Evolutionary conservation across 2,113 vertebrate species (phyloP).

Genomic region (Heliornis fulica): DNA sequence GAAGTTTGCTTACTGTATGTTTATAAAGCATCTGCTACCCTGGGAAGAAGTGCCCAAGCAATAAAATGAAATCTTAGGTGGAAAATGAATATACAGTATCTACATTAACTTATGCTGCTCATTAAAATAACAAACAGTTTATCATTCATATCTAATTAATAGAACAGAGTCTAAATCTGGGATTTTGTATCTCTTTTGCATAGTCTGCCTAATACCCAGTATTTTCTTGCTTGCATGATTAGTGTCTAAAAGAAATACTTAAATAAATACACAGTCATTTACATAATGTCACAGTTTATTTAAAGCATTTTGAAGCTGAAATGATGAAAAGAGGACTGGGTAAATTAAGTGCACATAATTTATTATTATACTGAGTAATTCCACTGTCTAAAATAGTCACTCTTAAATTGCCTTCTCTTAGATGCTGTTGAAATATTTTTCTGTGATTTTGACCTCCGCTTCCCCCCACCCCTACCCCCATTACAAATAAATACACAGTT

Average conservation of each 20-base stretch:
- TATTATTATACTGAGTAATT: slow-evolving; percentile 30
- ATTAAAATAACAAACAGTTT: slow-evolving; percentile 1
- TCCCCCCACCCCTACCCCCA: no score
- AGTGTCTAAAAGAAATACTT: slow-evolving; percentile 19
- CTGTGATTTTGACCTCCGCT: neutral
- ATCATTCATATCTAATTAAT: neutral
- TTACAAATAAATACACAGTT: neutral
- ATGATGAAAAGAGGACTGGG: neutral
- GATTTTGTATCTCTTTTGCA: slow-evolving; percentile 21
- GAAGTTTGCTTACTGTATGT: neutral
- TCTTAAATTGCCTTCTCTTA: slow-evolving; percentile 1
- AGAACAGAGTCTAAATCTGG: neutral
- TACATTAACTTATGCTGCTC: slow-evolving; percentile 29
- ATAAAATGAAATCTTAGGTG: neutral
- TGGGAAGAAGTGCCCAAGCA: neutral
- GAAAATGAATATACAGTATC: neutral
- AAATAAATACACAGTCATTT: slow-evolving; percentile 36
- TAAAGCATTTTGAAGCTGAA: slow-evolving; percentile 53
- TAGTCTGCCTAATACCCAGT: slow-evolving; percentile 9
- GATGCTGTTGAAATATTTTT: neutral
- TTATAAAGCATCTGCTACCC: neutral
- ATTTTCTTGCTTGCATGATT: neutral
- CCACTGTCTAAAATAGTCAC: neutral
- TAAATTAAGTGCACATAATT: slow-evolving; percentile 36
- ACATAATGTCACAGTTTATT: slow-evolving; percentile 51